Conservation (phyloP, 2,113 vertebrate genomes). For the Indicator indicator region DNA sequence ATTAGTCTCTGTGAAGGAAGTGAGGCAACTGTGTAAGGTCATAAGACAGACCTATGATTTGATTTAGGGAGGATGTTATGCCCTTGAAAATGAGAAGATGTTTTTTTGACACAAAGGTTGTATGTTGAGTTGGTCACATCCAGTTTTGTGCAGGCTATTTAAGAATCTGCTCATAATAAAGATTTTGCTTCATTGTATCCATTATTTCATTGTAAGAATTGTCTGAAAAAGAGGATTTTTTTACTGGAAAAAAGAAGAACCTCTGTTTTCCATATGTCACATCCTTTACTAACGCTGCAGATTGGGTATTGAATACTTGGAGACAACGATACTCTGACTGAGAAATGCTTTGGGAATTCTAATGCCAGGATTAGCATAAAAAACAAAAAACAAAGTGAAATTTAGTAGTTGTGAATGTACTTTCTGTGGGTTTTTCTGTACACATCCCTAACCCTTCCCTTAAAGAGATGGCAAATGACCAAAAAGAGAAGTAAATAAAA, state of each 20-base stretch:
- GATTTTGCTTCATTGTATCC: conserved; percentile 22
- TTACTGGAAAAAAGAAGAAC: neutral
- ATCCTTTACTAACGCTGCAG: neutral
- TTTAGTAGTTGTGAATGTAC: neutral
- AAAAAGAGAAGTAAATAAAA: neutral
- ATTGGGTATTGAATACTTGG: neutral
- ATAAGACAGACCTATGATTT: neutral
- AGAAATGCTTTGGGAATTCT: conserved; percentile 8
- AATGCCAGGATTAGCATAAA: neutral
- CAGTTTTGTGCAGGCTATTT: conserved; percentile 9
- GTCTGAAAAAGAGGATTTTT: neutral
- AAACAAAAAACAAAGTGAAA: neutral
- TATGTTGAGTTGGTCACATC: neutral
- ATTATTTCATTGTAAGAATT: conserved; percentile 39
- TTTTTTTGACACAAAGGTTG: neutral
- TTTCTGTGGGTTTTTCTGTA: neutral
- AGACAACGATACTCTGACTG: neutral
- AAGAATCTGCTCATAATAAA: conserved; percentile 38
- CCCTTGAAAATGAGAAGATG: neutral
- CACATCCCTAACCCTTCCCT: neutral
- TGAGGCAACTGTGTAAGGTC: neutral
- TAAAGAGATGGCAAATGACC: neutral
- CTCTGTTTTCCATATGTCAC: neutral
- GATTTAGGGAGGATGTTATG: neutral
- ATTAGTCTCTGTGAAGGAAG: neutral